These are phyloP conservation scores for Proisotoma minuta DNA, from an alignment of 2,888 invertebrate genomes.

Conservation along the genomic window DNA sequence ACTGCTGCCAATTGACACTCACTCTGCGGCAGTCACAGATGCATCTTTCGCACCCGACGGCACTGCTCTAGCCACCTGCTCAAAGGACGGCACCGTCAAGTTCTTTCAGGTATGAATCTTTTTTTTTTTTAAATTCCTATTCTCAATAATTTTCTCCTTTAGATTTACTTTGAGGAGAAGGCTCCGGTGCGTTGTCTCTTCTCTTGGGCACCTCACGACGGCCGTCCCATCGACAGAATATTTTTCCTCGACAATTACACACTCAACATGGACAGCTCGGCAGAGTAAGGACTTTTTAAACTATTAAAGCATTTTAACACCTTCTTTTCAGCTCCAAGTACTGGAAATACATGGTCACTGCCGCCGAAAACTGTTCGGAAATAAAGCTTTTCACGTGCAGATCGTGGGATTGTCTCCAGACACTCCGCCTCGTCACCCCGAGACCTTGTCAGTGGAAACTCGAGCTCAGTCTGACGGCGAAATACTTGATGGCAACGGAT, in stretches of 20 bases:
- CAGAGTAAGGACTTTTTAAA: conserved; percentile 50
- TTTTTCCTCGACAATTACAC: conserved; percentile 91
- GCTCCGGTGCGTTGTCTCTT: conserved; percentile 72
- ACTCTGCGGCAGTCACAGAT: conserved; percentile 67
- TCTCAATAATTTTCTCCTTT: background rate
- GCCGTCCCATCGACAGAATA: conserved; percentile 78
- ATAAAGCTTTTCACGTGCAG: conserved; percentile 93
- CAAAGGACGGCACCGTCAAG: conserved; percentile 80
- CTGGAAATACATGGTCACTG: conserved; percentile 94
- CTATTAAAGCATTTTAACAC: background rate
- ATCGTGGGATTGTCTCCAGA: conserved; percentile 90
- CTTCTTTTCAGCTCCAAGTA: conserved; percentile 61
- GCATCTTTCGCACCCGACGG: conserved; percentile 92
- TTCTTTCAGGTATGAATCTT: conserved; percentile 69
- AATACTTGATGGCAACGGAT: conserved; percentile 82
- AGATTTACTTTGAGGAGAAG: conserved; percentile 34
- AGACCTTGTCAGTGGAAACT: conserved; percentile 37
- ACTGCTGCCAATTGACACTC: conserved; percentile 59
- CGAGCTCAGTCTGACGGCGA: conserved; percentile 72
- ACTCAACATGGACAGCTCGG: conserved; percentile 55
- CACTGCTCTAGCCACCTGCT: conserved; percentile 85
- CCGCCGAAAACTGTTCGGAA: conserved; percentile 81
- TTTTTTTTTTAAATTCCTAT: background rate
- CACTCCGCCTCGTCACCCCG: conserved; percentile 63
- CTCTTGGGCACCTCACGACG: conserved; percentile 88